These are phyloP conservation scores for Trididemnum miniatum DNA, from an alignment of 23 tunicate species.

Conservation along the genomic window DNA sequence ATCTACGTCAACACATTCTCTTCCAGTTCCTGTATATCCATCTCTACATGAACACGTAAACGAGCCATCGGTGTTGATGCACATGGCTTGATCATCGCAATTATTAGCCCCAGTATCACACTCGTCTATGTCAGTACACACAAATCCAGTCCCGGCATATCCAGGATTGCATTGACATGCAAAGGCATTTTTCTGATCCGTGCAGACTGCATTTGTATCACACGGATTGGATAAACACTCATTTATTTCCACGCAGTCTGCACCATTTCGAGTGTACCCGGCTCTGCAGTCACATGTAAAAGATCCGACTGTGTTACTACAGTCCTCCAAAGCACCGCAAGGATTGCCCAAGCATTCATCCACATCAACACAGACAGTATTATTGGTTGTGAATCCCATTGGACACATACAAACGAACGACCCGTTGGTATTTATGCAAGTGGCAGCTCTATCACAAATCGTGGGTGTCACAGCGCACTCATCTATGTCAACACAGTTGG, in stretches of 20 bases:
- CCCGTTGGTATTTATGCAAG: conserved; percentile 11
- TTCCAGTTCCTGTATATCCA: conserved; percentile 33
- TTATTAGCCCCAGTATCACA: background rate
- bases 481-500: conserved; percentile 18
- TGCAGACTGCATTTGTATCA: conserved; percentile 15
- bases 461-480: conserved; percentile 20
- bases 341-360: conserved; percentile 42
- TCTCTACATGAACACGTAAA: conserved; percentile 36
- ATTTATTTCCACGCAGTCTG: background rate
- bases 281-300: conserved; percentile 40
- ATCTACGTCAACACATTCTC: conserved; percentile 14
- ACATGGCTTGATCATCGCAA: conserved; percentile 23
- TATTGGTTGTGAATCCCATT: conserved; percentile 25
- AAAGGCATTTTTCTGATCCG: background rate
- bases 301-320: conserved; percentile 34
- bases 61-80: conserved; percentile 40
- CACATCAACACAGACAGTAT: conserved; percentile 37
- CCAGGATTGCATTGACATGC: background rate
- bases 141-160: conserved; percentile 28
- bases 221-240: background rate
- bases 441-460: background rate
- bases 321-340: conserved; percentile 35
- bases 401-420: conserved; percentile 14
- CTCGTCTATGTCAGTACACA: conserved; percentile 37
- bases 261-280: conserved; percentile 43